phyloP scores from a whole-genome alignment of 2,888 invertebrate genomes.

The Napeogenes sylphis region DNA sequence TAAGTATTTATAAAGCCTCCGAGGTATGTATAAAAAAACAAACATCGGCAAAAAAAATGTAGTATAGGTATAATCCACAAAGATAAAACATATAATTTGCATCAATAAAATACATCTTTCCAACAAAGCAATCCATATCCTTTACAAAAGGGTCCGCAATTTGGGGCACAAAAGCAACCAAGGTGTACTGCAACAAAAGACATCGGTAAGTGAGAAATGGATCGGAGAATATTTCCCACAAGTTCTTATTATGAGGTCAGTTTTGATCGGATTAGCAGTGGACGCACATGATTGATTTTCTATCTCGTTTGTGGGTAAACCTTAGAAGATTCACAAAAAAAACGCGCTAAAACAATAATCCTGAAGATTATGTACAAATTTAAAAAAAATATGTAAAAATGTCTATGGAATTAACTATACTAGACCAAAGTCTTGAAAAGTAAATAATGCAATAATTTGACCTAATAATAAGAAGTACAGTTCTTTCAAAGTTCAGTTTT shows the following conservation, averaged over 20 bases:
- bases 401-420: too few species aligned
- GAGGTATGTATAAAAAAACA: too few species aligned
- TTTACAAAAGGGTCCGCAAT: constrained; percentile 58
- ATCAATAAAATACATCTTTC: constrained; percentile 4
- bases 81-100: constrained; percentile 10
- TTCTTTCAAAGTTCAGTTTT: constrained; percentile 1
- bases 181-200: constrained; percentile 59
- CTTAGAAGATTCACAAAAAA: constrained; percentile 10
- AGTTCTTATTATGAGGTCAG: constrained; percentile 29
- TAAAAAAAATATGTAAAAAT: too few species aligned
- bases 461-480: too few species aligned
- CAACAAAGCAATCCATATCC: constrained; percentile 47
- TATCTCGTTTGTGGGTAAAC: neutral
- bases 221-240: constrained; percentile 49
- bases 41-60: too few species aligned
- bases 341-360: neutral
- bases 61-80: neutral
- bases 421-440: too few species aligned
- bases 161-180: constrained; percentile 54
- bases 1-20: too few species aligned
- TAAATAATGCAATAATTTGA: too few species aligned
- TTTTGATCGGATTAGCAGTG: constrained; percentile 27
- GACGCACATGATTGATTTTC: constrained; percentile 23
- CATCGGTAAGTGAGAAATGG: constrained; percentile 55
- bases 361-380: neutral